Percentiles rank a stretch among this genome's conserved stretches.
phyloP scores from a whole-genome alignment of 2,797 vertebrate species.

The Silurus aristotelis region DNA sequence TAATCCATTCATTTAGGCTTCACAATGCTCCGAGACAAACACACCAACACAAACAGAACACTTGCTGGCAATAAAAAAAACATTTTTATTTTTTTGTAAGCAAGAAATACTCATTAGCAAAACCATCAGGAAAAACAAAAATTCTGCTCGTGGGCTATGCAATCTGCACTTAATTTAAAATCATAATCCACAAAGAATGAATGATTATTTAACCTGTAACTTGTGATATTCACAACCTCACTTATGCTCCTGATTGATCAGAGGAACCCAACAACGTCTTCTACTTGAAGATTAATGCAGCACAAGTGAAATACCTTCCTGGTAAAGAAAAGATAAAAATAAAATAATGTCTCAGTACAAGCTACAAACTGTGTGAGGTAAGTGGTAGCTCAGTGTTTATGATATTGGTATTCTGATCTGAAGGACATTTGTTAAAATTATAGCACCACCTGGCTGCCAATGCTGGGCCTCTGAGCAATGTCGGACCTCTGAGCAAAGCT shows the following conservation, averaged over 20 bases:
- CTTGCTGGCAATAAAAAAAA: neutral
- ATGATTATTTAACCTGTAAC: neutral
- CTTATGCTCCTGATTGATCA: neutral
- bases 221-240: neutral
- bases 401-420: no score
- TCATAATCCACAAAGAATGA: neutral
- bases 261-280: neutral
- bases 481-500: no score
- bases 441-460: no score
- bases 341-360: neutral
- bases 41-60: slow-evolving; percentile 10
- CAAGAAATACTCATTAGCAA: neutral
- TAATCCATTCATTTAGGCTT: slow-evolving; percentile 50
- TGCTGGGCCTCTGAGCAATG: no score
- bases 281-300: neutral
- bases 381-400: no score
- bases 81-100: neutral
- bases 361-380: no score
- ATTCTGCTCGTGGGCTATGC: neutral
- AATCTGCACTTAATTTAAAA: neutral
- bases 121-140: neutral
- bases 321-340: no score
- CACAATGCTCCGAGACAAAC: slow-evolving; percentile 27
- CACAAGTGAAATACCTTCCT: neutral
- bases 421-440: no score